Conservation (phyloP, 2,797 vertebrate species). For the Chelmon rostratus region DNA sequence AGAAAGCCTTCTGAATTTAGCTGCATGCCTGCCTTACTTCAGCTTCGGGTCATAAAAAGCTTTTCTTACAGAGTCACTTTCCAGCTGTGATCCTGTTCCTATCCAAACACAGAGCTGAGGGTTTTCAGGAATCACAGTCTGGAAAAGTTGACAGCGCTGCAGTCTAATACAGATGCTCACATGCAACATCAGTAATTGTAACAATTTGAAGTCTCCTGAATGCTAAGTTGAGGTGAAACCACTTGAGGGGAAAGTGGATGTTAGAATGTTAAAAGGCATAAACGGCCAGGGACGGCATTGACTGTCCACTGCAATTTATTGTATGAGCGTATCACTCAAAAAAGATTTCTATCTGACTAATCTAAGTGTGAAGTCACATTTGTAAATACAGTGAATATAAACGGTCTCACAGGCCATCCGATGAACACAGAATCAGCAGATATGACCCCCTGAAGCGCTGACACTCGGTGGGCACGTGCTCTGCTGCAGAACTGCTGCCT, state of each 20-base stretch:
- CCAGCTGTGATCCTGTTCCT: conserved; percentile 72
- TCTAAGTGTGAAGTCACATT: conserved; percentile 4
- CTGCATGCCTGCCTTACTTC: conserved; percentile 58
- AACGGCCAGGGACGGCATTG: neutral
- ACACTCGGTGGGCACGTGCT: conserved; percentile 53
- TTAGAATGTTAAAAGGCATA: conserved; percentile 32
- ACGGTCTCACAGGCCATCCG: neutral
- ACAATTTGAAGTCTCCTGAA: conserved; percentile 52
- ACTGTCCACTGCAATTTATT: neutral
- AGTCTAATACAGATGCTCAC: conserved; percentile 50
- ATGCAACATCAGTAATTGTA: conserved; percentile 44
- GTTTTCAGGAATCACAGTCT: conserved; percentile 56
- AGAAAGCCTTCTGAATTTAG: conserved; percentile 54
- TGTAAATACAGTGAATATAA: conserved; percentile 8
- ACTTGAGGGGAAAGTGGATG: conserved; percentile 34
- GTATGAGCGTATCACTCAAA: neutral
- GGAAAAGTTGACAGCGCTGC: conserved; percentile 66
- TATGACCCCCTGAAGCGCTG: conserved; percentile 20
- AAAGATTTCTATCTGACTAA: neutral
- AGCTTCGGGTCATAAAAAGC: conserved; percentile 62
- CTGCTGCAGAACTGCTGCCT: conserved; percentile 11
- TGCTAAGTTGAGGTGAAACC: conserved; percentile 46
- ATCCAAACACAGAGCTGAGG: conserved; percentile 72
- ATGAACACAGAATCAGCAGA: conserved; percentile 31
- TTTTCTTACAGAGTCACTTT: conserved; percentile 60